phyloP scores from a whole-genome alignment of 2,888 invertebrate genomes.

The Mylabris sibirica region DNA sequence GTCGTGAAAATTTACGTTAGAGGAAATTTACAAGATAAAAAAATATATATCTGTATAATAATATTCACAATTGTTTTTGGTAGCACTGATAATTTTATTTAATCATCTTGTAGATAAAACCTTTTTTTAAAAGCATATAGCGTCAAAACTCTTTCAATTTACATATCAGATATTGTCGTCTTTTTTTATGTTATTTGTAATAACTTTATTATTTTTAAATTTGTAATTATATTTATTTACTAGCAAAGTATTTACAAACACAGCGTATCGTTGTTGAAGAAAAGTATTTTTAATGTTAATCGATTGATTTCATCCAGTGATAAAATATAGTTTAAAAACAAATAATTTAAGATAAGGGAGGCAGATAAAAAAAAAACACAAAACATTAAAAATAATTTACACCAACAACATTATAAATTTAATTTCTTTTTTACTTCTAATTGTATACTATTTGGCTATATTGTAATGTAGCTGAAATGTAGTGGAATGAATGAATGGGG shows the following conservation, averaged over 20 bases:
- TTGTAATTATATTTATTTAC: slow-evolving; percentile 19
- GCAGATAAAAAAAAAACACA: no score
- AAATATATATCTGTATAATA: slow-evolving; percentile 27
- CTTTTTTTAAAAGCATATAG: slow-evolving; percentile 13
- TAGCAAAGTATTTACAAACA: neutral
- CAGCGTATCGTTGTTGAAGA: slow-evolving; percentile 20
- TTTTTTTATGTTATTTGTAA: slow-evolving; percentile 23
- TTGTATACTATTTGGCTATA: slow-evolving; percentile 31
- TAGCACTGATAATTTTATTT: slow-evolving; percentile 46
- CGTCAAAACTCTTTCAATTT: slow-evolving; percentile 19
- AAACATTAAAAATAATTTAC: slow-evolving; percentile 29
- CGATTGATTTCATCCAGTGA: neutral
- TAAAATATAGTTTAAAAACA: neutral
- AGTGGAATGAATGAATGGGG: slow-evolving; percentile 24
- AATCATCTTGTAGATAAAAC: slow-evolving; percentile 21
- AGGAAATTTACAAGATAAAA: neutral
- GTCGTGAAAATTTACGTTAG: neutral
- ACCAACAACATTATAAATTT: slow-evolving; percentile 14
- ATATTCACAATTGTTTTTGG: slow-evolving; percentile 50
- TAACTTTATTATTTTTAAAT: slow-evolving; percentile 22
- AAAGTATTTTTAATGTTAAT: slow-evolving; percentile 28
- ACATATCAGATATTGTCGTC: slow-evolving; percentile 30
- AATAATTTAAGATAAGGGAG: slow-evolving; percentile 16
- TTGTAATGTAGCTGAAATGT: slow-evolving; percentile 24
- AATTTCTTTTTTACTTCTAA: slow-evolving; percentile 13